These are phyloP conservation scores for Meteorus cinctellus DNA, from an alignment of 2,888 invertebrate species.

Conservation along the genomic window DNA sequence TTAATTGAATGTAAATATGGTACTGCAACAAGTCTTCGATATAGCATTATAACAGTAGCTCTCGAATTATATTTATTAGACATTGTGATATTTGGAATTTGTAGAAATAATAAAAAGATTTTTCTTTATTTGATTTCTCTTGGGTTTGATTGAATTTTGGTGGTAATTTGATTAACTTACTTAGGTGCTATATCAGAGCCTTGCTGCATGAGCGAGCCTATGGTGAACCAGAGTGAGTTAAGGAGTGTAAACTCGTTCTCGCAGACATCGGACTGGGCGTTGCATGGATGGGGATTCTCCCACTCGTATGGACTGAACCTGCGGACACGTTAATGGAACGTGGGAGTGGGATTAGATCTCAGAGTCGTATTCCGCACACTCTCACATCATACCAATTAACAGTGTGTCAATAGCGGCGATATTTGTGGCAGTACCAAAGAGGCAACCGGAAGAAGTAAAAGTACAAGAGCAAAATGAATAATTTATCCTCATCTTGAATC, in stretches of 20 bases:
- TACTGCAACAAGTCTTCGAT: slow-evolving; percentile 71
- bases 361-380: slow-evolving; percentile 42
- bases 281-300: slow-evolving; percentile 91
- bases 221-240: slow-evolving; percentile 96
- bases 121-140: background rate
- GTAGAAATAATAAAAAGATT: background rate
- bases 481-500: background rate
- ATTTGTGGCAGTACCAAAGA: background rate
- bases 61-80: background rate
- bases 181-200: slow-evolving; percentile 94
- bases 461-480: background rate
- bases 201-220: slow-evolving; percentile 94
- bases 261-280: slow-evolving; percentile 88
- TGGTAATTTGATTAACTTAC: slow-evolving; percentile 77
- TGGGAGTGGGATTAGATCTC: slow-evolving; percentile 64
- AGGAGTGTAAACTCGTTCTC: slow-evolving; percentile 93
- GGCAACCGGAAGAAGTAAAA: background rate
- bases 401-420: slow-evolving; percentile 10
- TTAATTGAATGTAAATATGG: slow-evolving; percentile 50
- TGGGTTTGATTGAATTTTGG: background rate
- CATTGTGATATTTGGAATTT: slow-evolving; percentile 5
- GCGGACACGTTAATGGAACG: slow-evolving; percentile 73
- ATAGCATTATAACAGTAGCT: slow-evolving; percentile 61
- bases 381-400: slow-evolving; percentile 11
- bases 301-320: slow-evolving; percentile 96